Conservation (phyloP, 2,797 vertebrate species). For the Zenarchopterus dispar region DNA sequence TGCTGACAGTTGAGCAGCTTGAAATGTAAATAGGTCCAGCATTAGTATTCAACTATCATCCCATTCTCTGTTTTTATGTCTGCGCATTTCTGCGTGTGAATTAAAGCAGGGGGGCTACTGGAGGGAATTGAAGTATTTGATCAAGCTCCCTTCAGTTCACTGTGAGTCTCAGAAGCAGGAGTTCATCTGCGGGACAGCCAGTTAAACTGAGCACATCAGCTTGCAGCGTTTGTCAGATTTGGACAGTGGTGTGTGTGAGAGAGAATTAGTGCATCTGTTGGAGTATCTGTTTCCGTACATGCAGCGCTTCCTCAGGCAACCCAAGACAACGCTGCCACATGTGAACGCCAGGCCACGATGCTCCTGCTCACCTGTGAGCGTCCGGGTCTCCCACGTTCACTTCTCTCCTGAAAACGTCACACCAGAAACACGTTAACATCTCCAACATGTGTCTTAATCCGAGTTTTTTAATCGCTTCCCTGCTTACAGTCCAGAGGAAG, state of each 20-base stretch:
- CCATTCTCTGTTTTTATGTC: slow-evolving; percentile 42
- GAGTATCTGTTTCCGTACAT: slow-evolving; percentile 54
- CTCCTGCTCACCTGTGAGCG: slow-evolving; percentile 1
- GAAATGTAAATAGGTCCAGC: slow-evolving; percentile 72
- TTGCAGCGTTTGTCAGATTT: slow-evolving; percentile 55
- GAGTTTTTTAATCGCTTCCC: too few species aligned
- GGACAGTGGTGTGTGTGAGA: slow-evolving; percentile 23
- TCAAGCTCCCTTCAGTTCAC: slow-evolving; percentile 72
- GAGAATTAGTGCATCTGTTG: slow-evolving; percentile 26
- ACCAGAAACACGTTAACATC: too few species aligned
- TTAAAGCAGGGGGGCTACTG: slow-evolving; percentile 37
- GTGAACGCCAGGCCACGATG: slow-evolving; percentile 50
- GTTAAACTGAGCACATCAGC: slow-evolving; percentile 47
- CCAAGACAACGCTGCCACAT: slow-evolving; percentile 10
- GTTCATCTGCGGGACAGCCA: slow-evolving; percentile 78
- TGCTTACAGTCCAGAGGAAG: too few species aligned
- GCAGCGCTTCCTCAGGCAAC: slow-evolving; percentile 23
- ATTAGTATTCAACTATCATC: slow-evolving; percentile 68
- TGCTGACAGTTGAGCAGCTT: slow-evolving; percentile 62
- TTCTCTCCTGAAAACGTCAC: too few species aligned
- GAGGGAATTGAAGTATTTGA: slow-evolving; percentile 77
- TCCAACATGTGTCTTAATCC: too few species aligned
- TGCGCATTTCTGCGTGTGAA: slow-evolving; percentile 37
- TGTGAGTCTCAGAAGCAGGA: slow-evolving; percentile 75
- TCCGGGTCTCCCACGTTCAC: too few species aligned